These are phyloP conservation scores for Drosophila suzukii DNA, from an alignment of 1,140 invertebrate species.

Conservation along the genomic window DNA sequence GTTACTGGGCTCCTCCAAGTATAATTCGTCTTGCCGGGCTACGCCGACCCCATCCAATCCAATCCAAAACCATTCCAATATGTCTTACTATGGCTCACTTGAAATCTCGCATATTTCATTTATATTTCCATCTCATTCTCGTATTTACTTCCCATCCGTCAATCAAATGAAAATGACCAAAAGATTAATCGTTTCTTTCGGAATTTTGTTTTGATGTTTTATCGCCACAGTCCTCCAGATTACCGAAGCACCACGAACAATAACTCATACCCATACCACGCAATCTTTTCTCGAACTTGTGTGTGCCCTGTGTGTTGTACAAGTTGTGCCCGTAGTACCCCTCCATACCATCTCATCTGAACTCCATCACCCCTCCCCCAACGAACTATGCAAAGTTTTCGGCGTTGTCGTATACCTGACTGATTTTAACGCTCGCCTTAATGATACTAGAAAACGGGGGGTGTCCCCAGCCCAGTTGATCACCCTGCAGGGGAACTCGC, in stretches of 20 bases:
- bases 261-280: slow-evolving; percentile 32
- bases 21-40: background rate
- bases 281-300: background rate
- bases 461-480: slow-evolving; percentile 1
- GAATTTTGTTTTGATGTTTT: slow-evolving; percentile 83
- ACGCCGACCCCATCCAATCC: slow-evolving; percentile 7
- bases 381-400: slow-evolving; percentile 8
- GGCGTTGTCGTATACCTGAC: slow-evolving; percentile 1
- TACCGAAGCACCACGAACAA: slow-evolving; percentile 42
- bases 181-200: slow-evolving; percentile 84
- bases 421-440: slow-evolving; percentile 1
- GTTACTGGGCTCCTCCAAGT: slow-evolving; percentile 2
- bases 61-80: slow-evolving; percentile 20
- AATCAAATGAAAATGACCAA: slow-evolving; percentile 84
- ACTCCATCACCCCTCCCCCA: background rate
- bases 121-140: slow-evolving; percentile 55
- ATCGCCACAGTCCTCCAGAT: slow-evolving; percentile 67
- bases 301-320: slow-evolving; percentile 7
- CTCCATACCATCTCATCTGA: background rate
- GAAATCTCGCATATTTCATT: slow-evolving; percentile 49
- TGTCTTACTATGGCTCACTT: slow-evolving; percentile 38
- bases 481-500: background rate
- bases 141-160: slow-evolving; percentile 82
- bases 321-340: background rate
- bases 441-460: background rate